Evolutionary conservation across 2,888 invertebrate genomes (phyloP).

Genomic region (Chrysotoxum bicinctum): DNA sequence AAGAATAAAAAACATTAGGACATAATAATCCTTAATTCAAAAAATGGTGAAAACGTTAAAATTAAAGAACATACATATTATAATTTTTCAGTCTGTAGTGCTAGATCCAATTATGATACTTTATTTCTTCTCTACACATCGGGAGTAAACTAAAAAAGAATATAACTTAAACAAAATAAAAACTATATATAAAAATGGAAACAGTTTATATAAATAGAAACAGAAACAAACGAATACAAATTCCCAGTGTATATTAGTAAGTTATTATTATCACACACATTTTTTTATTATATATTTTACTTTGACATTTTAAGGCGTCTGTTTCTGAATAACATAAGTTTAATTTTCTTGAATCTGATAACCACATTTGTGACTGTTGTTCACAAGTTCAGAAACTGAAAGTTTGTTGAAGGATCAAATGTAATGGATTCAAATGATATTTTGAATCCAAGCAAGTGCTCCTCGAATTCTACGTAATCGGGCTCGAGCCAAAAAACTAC

Average conservation of each 20-base stretch:
- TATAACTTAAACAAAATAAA: not conserved
- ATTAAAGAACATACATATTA: not conserved
- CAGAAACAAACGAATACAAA: not conserved
- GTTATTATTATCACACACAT: not conserved
- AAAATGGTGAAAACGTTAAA: not conserved
- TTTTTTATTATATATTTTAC: not conserved
- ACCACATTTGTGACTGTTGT: not conserved
- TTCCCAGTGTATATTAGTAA: not conserved
- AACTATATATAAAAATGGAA: too few species aligned
- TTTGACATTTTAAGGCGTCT: not conserved
- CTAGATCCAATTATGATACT: not conserved
- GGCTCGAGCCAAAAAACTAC: conserved; percentile 86
- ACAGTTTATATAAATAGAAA: not conserved
- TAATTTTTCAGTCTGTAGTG: not conserved
- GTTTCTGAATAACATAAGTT: not conserved
- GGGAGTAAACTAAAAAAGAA: not conserved
- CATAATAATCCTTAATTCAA: not conserved
- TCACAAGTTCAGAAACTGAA: not conserved
- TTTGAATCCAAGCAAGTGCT: conserved; percentile 86
- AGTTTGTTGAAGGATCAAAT: not conserved
- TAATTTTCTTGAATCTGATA: not conserved
- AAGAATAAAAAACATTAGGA: not conserved
- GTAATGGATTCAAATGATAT: conserved; percentile 73
- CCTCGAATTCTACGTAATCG: conserved; percentile 84
- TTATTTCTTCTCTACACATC: not conserved